Evolutionary conservation across 2,113 vertebrate species (phyloP).

Genomic region (Corythaeola cristata): DNA sequence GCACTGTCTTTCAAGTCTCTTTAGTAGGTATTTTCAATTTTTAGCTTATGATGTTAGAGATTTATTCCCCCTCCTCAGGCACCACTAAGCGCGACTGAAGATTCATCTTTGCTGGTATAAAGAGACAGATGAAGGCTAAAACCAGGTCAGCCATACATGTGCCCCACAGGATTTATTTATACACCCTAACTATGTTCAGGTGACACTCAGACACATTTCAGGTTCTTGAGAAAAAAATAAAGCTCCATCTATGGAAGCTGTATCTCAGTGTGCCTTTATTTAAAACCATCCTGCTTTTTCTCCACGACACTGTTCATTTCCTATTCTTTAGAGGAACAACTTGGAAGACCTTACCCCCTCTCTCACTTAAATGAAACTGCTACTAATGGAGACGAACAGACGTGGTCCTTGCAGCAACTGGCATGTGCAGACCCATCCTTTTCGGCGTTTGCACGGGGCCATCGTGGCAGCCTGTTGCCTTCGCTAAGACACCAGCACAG

Average conservation of each 20-base stretch:
- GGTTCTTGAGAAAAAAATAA: not conserved
- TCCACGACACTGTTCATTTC: not conserved
- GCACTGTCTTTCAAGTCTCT: not conserved
- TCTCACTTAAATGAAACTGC: not conserved
- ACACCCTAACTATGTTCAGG: not conserved
- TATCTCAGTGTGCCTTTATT: not conserved
- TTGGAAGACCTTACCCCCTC: not conserved
- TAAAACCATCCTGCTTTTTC: not conserved
- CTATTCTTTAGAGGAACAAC: not conserved
- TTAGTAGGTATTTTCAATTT: not conserved
- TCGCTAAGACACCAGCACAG: conserved; percentile 1
- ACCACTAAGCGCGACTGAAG: not conserved
- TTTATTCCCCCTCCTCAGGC: conserved; percentile 26
- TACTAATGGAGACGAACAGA: not conserved
- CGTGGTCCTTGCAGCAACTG: not conserved
- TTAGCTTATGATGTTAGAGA: conserved; percentile 4
- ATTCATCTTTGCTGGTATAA: not conserved
- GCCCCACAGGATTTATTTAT: not conserved
- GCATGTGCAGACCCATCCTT: not conserved
- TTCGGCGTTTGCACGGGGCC: not conserved
- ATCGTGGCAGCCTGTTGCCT: not conserved
- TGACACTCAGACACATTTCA: not conserved
- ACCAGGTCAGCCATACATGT: not conserved
- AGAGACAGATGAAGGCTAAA: conserved; percentile 51
- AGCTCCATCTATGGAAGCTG: not conserved